Base-by-base conservation (phyloP, 2,888 invertebrate genomes). In the Volucella zonaria region DNA sequence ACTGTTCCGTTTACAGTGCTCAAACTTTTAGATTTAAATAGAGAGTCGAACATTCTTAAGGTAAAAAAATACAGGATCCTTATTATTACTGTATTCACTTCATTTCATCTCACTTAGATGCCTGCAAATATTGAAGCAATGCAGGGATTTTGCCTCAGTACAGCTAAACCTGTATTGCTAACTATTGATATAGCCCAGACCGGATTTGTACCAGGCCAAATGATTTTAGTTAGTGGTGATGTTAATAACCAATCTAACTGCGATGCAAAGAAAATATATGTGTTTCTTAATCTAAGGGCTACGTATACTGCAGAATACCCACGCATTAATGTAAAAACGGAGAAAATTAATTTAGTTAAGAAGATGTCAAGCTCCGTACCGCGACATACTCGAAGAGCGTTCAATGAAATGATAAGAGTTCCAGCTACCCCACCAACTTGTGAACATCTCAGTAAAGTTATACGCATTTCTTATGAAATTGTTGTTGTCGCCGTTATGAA, bases 1-100 rank as follows among this genome's bases (percentile, higher is more conserved):
- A 96, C 95, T 90, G 93, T 94, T 88, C 95, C 95, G 1, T 97
- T 97, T 89, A 96, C 96, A 23, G 95, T 97, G 9, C 93, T 96
- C 58, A 95, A 95, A 86, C 93, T 95, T 3, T 92, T 97, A 87
- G 97, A 97, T 91, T 93, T 97, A 80, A 97, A 97, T 92, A 92
- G 93, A 86, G 95, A 95, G 89, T 93, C 94, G n/a, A 95, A 88
- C 62, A 58, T 90, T 59, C 80, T 91, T 2, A 89, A 89, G 42
- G 91, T 91, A 77, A 76, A 42, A 1, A 9, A 11, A 14, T 45
- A n/a, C 11, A 31, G 12, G 12, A 45, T 66, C 4, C 3, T n/a
- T 51, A 11, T 51, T 11, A 43, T 8, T 4, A 31, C 6, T 54
- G 40, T 1, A 12, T 74, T 8, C 43, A 15, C 9, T 14, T n/a